Base-by-base conservation (phyloP, 2,888 invertebrate genomes). In the Junonia oenone region DNA sequence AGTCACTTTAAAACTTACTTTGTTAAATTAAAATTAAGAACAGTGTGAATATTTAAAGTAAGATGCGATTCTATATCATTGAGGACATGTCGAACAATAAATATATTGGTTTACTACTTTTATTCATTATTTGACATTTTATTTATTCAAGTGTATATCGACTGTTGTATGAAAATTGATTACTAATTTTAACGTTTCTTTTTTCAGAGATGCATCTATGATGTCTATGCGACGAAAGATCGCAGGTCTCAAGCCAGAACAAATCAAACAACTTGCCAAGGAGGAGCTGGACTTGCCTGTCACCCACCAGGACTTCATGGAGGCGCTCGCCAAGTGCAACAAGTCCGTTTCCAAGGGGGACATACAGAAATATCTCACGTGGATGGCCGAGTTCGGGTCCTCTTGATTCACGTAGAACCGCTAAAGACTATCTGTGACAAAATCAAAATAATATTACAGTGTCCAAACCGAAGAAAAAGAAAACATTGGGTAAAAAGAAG, bases 151-250 rank as follows among this genome's bases (percentile, higher is more conserved):
- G 27, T 27, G 27, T 27, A 11, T 33, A 11, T n/a, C 2, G 11
- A 4, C 2, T 33, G 31, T 33, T 33, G 29, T 9, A n/a, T n/a
- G 4, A n/a, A 13, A 4, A 35, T 35, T 19, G 11, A 35, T 15
- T 3, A 27, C 29, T 15, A 6, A 45, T 47, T 45, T 51, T 26
- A 48, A 40, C 8, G 2, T 29, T 2, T 29, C 11, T 0, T 1
- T 8, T 45, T 67, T 75, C 76, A 96, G 99, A 68, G 99, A 99
- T 91, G 99, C 99, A 5, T 97, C 98, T 29, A 98, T 99, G 98
- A 99, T 99, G 99, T 96, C 98, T 0, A 99, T 99, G 97, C 91
- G 99, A 37, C 92, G 98, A 51, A 97, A 97, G 84, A 99, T 99
- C 59, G 95, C 95, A 50, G 99, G 99, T 2, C 90, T 99, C 26